Conservation (phyloP, 2,888 invertebrate genomes). For the Lasioglossum zephyrum region DNA sequence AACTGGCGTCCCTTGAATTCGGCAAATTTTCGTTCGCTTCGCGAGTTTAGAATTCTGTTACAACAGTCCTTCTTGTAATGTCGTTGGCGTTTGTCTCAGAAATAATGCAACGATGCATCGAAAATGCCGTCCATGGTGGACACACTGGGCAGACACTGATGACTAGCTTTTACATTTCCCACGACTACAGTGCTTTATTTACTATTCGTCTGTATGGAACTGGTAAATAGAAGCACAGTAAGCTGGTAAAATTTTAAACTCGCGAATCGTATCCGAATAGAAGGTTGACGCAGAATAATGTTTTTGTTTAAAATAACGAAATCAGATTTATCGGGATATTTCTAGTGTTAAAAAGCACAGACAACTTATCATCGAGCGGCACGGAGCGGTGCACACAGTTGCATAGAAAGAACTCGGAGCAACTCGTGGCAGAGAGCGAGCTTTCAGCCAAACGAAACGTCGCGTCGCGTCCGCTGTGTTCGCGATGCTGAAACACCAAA, state of each 20-base stretch:
- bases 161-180: too few relatives aligned
- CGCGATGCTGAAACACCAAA: conserved; percentile 6
- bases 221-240: too few relatives aligned
- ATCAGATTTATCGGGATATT: too few relatives aligned
- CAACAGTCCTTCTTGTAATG: background rate
- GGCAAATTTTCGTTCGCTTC: background rate
- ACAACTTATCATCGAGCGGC: background rate
- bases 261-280: too few relatives aligned
- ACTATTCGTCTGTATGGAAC: too few relatives aligned
- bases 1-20: background rate
- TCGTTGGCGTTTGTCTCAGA: background rate
- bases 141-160: background rate
- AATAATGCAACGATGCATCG: background rate
- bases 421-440: background rate
- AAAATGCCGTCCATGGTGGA: background rate
- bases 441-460: background rate
- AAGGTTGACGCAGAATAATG: too few relatives aligned
- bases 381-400: background rate
- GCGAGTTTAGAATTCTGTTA: background rate
- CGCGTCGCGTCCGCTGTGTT: background rate
- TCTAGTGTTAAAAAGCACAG: background rate
- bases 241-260: too few relatives aligned
- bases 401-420: background rate
- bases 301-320: too few relatives aligned
- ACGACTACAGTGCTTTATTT: too few relatives aligned